Evolutionary conservation across 2,888 invertebrate species (phyloP).

Genomic region (Lasiommata megera): DNA sequence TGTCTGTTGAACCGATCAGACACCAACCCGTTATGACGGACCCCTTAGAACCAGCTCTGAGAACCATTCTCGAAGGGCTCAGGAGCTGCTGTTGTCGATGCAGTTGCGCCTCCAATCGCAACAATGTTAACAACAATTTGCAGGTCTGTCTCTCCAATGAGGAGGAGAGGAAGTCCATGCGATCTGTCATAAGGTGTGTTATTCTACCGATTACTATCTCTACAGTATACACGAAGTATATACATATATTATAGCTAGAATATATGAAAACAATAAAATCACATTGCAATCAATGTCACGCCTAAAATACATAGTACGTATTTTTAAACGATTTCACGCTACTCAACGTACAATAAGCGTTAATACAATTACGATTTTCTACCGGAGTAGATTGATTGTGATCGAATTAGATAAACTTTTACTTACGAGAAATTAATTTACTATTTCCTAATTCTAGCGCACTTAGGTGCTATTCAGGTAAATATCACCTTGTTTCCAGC

Average conservation of each 20-base stretch:
- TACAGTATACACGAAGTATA: slow-evolving; percentile 14
- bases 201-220: slow-evolving; percentile 47
- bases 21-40: slow-evolving; percentile 58
- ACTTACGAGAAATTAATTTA: slow-evolving; percentile 40
- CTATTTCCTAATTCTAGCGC: slow-evolving; percentile 74
- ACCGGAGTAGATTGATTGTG: slow-evolving; percentile 35
- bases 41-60: slow-evolving; percentile 69
- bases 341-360: slow-evolving; percentile 35
- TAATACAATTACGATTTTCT: slow-evolving; percentile 30
- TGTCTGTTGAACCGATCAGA: slow-evolving; percentile 40
- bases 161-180: slow-evolving; percentile 81
- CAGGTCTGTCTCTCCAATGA: slow-evolving; percentile 79
- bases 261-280: slow-evolving; percentile 39
- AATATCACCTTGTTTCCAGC: slow-evolving; percentile 53
- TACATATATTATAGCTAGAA: too few relatives aligned
- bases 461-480: slow-evolving; percentile 76
- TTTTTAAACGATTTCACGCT: slow-evolving; percentile 45
- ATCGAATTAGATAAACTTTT: slow-evolving; percentile 29
- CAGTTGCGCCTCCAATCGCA: slow-evolving; percentile 59
- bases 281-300: background rate
- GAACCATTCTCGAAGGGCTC: slow-evolving; percentile 64
- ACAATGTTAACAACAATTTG: slow-evolving; percentile 71
- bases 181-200: slow-evolving; percentile 85
- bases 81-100: slow-evolving; percentile 72
- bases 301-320: slow-evolving; percentile 39